Evolutionary conservation across 2,113 vertebrate species (phyloP), one percentile per base, ranked within the genome.

Genomic region (Sitta europaea): DNA sequence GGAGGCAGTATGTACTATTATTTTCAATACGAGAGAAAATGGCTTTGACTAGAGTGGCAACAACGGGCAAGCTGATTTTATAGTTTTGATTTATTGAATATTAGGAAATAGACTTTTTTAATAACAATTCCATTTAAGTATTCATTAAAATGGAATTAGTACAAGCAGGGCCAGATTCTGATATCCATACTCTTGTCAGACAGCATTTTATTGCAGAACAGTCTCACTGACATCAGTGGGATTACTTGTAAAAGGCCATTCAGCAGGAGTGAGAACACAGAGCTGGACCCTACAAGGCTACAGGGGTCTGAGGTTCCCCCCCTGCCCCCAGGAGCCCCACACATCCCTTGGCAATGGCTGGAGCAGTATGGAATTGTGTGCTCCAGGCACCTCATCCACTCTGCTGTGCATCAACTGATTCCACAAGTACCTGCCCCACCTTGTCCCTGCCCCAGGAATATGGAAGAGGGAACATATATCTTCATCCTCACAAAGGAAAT

Each of bases 71-170:
- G 85, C 61, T 68, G 78, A 63, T 84, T 97, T 95, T 93, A 95
- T 94, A 86, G 90, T 94, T 96, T 65, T 96, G 93, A 97, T 96
- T 95, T 97, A 97, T 94, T 95, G 86, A 96, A 95, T 96, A 95
- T 96, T 95, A 96, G 86, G 68, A 92, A 92, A 96, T 93, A 75
- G 88, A 93, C 90, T 92, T 96, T 97, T 97, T 95, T 88, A 96
- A 97, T 96, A 97, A 96, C 81, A 78, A 61, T 61, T 78, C 88
- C 79, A 94, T 93, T 94, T 96, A 96, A 95, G 94, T 90, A 75
- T 96, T 96, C 96, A 97, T 97, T 97, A 96, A 95, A 94, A 92
- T 94, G 95, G 96, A 96, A 94, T 96, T 97, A 96, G 92, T 88
- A 83, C 45, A 92, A 92, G 72, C 48, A 88, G 79, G 86, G 93